Conservation (phyloP, 2,113 vertebrate species). For the Hippocampus comes region DNA sequence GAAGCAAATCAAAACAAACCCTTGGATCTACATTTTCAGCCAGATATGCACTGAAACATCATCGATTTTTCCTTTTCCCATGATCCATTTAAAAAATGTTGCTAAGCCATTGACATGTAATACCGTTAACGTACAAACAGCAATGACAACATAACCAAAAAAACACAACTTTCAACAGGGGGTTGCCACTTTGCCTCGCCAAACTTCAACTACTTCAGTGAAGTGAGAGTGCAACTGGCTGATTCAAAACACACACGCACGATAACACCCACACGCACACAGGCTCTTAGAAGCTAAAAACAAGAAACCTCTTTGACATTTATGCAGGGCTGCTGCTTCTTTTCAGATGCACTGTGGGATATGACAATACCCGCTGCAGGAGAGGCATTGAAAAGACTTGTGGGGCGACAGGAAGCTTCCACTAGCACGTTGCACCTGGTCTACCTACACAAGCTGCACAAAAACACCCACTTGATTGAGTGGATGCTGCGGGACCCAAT, state of each 20-base stretch:
- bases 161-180: conserved; percentile 42
- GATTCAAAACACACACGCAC: conserved; percentile 26
- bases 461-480: conserved; percentile 63
- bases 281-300: conserved; percentile 62
- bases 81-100: too few relatives aligned
- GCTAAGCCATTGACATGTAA: neutral
- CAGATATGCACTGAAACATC: neutral
- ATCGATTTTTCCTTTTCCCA: too few relatives aligned
- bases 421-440: conserved; percentile 61
- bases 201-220: conserved; percentile 10
- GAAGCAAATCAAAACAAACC: neutral
- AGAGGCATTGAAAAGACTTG: conserved; percentile 62
- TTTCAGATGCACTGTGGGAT: conserved; percentile 66
- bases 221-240: conserved; percentile 43
- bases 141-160: neutral
- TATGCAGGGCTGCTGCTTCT: conserved; percentile 62
- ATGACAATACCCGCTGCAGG: conserved; percentile 63
- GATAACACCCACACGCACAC: conserved; percentile 7
- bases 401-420: conserved; percentile 62
- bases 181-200: conserved; percentile 42
- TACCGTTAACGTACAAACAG: neutral
- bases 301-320: conserved; percentile 71
- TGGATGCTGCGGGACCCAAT: conserved; percentile 62
- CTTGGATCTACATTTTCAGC: neutral
- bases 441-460: conserved; percentile 65